These are phyloP conservation scores for Theocolax elegans DNA, from an alignment of 1,140 invertebrate genomes.

Conservation along the genomic window DNA sequence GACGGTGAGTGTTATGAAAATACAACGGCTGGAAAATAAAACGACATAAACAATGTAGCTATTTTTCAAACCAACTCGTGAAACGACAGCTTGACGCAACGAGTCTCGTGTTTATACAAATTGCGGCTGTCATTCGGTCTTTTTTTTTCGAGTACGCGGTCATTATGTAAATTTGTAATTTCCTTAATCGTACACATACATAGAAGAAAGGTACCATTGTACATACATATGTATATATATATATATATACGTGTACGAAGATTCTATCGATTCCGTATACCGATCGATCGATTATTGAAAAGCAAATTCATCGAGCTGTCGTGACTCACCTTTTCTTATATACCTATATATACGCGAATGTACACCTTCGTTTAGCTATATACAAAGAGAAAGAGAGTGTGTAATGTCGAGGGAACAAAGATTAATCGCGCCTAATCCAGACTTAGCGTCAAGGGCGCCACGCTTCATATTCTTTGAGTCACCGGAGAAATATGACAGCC, in stretches of 20 bases:
- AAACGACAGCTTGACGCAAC: constrained; percentile 16
- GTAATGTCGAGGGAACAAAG: constrained; percentile 37
- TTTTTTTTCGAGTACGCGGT: constrained; percentile 31
- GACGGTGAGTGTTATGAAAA: constrained; percentile 6
- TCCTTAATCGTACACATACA: constrained; percentile 19
- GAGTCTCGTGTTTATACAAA: constrained; percentile 31
- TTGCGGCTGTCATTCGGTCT: constrained; percentile 45
- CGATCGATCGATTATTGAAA: constrained; percentile 43
- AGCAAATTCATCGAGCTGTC: constrained; percentile 44
- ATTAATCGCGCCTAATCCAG: constrained; percentile 46
- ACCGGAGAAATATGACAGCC: constrained; percentile 31
- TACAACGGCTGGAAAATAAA: not conserved
- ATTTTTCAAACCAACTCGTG: constrained; percentile 15
- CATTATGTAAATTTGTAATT: constrained; percentile 40
- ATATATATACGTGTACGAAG: no score
- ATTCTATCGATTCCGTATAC: not conserved
- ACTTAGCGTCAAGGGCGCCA: constrained; percentile 35
- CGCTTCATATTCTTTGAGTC: constrained; percentile 32
- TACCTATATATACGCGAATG: no score
- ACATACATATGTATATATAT: no score
- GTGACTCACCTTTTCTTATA: constrained; percentile 38
- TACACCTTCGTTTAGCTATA: not conserved
- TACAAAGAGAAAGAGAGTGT: not conserved
- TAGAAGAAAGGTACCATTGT: no score
- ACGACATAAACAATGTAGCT: constrained; percentile 28